Conservation (phyloP, 2,797 vertebrate species). For the Euthynnus affinis region DNA sequence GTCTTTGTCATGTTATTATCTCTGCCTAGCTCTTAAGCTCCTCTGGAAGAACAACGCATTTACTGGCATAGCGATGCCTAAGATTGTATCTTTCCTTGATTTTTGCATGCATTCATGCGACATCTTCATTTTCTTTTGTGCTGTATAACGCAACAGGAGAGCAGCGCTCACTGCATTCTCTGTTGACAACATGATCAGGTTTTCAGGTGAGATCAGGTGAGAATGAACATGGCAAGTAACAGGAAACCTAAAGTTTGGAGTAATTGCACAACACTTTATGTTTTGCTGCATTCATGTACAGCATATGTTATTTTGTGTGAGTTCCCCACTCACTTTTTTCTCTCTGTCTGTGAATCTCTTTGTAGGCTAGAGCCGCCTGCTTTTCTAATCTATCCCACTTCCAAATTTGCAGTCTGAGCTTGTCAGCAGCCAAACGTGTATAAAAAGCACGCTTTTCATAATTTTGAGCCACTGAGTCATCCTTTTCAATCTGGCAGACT, state of each 20-base stretch:
- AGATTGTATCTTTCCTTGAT: not conserved
- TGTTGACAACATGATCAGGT: not conserved
- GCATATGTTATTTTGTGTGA: conserved; percentile 17
- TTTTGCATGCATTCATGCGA: not conserved
- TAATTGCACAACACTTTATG: not conserved
- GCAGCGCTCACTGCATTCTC: not conserved
- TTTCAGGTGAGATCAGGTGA: no score
- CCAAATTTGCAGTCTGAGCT: conserved; percentile 30
- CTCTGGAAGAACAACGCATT: not conserved
- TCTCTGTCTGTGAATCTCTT: conserved; percentile 19
- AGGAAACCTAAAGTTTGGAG: not conserved
- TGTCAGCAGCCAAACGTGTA: conserved; percentile 36
- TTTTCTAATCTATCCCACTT: conserved; percentile 28
- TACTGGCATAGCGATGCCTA: not conserved
- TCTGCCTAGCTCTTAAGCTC: not conserved
- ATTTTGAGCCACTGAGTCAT: conserved; percentile 35
- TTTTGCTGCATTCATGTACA: not conserved
- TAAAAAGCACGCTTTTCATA: conserved; percentile 16
- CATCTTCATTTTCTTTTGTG: not conserved
- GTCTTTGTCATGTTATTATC: not conserved
- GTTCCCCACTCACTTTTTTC: not conserved
- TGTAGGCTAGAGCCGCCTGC: not conserved
- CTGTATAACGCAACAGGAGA: not conserved
- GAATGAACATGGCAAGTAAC: not conserved
- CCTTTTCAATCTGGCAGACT: conserved; percentile 23